Evolutionary conservation across 2,797 vertebrate species (phyloP), one percentile per base, ranked within the genome.

Genomic region (Betta splendens): DNA sequence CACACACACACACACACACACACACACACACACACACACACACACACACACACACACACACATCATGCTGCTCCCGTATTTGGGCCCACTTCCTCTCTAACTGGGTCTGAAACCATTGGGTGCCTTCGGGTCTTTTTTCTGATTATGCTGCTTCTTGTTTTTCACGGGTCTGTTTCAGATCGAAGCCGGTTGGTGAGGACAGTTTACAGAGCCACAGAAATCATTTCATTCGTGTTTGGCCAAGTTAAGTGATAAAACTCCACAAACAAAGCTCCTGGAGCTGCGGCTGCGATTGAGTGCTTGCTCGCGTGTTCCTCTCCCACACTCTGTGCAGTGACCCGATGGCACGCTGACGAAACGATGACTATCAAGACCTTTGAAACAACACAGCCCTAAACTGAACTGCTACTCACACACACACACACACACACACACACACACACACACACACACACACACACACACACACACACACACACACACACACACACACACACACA

Each of bases 1-100:
- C 21, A 22, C 4, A 22, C 5, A n/a, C n/a, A n/a, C n/a, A n/a
- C n/a, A n/a, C n/a, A n/a, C n/a, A n/a, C 78, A 68, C 33, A 73
- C 71, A 70, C 57, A 40, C 31, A 51, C 42, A 58, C n/a, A n/a
- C 73, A 77, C 84, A 89, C 83, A 85, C 89, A 85, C 79, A 75
- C 58, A 66, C 46, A 25, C 39, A 57, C 50, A 35, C 60, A 54
- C 38, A 13, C 18, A 33, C 9, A 13, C 33, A 18, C 48, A n/a
- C n/a, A n/a, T n/a, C n/a, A n/a, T n/a, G n/a, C n/a, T n/a, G n/a
- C n/a, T n/a, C n/a, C n/a, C n/a, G n/a, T n/a, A n/a, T n/a, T n/a
- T 32, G 23, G 22, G 4, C n/a, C 3, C 1, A 22, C 4, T 32
- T 23, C 17, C 23, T 39, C 5, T 48, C 1, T 2, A 3, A 9